These are phyloP conservation scores for Carollia perspicillata DNA, from an alignment of 2,113 vertebrate species.

Conservation along the genomic window DNA sequence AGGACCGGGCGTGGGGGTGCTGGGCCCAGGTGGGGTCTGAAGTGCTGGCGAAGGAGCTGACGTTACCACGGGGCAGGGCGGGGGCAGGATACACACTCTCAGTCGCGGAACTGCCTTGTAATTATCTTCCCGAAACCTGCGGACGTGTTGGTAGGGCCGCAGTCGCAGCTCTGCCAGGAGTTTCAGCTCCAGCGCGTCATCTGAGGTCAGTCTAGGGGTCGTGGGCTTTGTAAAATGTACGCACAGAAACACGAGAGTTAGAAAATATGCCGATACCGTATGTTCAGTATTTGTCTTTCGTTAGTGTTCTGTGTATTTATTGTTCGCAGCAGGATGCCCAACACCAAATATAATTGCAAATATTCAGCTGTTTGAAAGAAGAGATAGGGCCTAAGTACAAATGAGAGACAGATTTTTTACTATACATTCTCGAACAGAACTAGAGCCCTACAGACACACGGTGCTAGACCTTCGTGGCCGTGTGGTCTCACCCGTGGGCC, in stretches of 20 bases:
- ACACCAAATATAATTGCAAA: slow-evolving; percentile 73
- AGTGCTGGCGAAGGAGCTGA: not conserved
- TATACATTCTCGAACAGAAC: slow-evolving; percentile 73
- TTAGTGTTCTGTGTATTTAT: slow-evolving; percentile 67
- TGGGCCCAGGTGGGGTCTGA: not conserved
- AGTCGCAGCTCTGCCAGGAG: not conserved
- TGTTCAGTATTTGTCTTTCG: not conserved
- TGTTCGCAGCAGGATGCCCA: slow-evolving; percentile 77
- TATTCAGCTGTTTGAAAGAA: slow-evolving; percentile 76
- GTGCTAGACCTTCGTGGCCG: not conserved
- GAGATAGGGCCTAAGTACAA: slow-evolving; percentile 78
- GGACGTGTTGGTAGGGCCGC: not conserved
- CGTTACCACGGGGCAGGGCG: not conserved
- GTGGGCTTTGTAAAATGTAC: not conserved
- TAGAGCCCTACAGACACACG: slow-evolving; percentile 68
- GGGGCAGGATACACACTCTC: not conserved
- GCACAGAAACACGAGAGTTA: not conserved
- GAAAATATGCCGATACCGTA: not conserved
- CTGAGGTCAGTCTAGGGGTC: not conserved
- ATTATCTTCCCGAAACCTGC: not conserved
- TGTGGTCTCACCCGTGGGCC: slow-evolving; percentile 51
- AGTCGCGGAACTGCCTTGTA: not conserved
- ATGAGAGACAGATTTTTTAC: slow-evolving; percentile 73
- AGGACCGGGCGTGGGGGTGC: not conserved
- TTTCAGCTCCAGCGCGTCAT: not conserved